phyloP scores from a whole-genome alignment of 2,113 vertebrate genomes.

The Pomatostomus ruficeps region DNA sequence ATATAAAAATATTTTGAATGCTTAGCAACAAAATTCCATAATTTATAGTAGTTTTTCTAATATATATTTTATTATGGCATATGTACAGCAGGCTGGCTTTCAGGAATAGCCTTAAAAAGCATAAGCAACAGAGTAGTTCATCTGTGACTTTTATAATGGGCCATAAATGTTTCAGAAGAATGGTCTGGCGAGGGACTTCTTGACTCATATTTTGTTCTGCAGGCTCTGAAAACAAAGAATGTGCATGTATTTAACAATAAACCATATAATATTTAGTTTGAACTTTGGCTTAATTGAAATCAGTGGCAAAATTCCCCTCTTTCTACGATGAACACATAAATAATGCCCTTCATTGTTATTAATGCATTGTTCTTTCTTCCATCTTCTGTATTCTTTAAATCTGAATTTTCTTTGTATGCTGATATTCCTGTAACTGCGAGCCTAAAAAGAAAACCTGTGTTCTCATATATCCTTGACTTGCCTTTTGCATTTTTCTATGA shows the following conservation, averaged over 20 bases:
- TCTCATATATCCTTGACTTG: constrained; percentile 24
- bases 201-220: constrained; percentile 67
- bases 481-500: constrained; percentile 38
- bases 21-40: background rate
- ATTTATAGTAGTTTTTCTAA: constrained; percentile 39
- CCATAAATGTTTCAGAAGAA: constrained; percentile 64
- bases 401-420: constrained; percentile 44
- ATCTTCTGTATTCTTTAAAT: constrained; percentile 14
- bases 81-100: constrained; percentile 19
- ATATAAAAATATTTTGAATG: background rate
- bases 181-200: constrained; percentile 65
- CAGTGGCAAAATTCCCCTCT: constrained; percentile 36
- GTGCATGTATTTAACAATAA: constrained; percentile 29
- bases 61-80: constrained; percentile 23
- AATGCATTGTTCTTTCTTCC: constrained; percentile 31
- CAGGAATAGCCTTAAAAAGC: constrained; percentile 38
- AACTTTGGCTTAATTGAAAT: constrained; percentile 38
- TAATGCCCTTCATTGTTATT: background rate
- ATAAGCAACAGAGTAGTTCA: background rate
- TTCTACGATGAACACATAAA: constrained; percentile 33
- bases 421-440: constrained; percentile 22
- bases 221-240: constrained; percentile 69
- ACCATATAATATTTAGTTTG: background rate
- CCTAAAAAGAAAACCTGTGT: constrained; percentile 11
- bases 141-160: constrained; percentile 55